Conservation (phyloP, 2,797 vertebrate genomes). For the Argentina silus region DNA sequence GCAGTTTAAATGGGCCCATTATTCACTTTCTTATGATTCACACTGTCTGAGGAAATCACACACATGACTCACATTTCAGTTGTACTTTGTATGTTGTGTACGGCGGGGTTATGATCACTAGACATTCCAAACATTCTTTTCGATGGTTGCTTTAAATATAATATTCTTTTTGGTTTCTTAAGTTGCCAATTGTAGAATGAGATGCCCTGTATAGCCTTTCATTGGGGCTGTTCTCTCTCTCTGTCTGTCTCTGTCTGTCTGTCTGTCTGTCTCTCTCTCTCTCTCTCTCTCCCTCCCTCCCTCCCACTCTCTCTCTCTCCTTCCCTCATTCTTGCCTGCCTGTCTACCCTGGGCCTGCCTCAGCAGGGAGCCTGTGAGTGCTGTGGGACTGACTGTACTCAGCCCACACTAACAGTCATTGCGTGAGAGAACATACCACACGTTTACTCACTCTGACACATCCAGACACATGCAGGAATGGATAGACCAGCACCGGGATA, state of each 20-base stretch:
- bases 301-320: neutral
- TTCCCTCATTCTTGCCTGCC: neutral
- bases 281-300: neutral
- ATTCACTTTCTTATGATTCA: neutral
- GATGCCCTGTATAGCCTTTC: neutral
- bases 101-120: slow-evolving; percentile 8
- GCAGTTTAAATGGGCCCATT: neutral
- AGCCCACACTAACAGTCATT: neutral
- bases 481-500: neutral
- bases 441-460: neutral
- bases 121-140: slow-evolving; percentile 4
- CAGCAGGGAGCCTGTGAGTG: neutral
- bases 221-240: neutral
- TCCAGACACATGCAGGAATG: neutral
- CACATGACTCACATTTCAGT: slow-evolving; percentile 6
- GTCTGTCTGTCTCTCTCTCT: neutral
- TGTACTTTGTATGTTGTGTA: neutral
- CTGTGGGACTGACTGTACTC: neutral
- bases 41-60: neutral
- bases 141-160: neutral
- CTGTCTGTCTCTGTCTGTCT: neutral
- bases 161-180: slow-evolving; percentile 2
- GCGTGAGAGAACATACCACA: neutral
- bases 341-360: neutral
- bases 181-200: slow-evolving; percentile 8